Percentiles rank a stretch among this genome's conserved stretches.
phyloP scores from a whole-genome alignment of 2,797 vertebrate genomes.

The Potorous gilbertii region DNA sequence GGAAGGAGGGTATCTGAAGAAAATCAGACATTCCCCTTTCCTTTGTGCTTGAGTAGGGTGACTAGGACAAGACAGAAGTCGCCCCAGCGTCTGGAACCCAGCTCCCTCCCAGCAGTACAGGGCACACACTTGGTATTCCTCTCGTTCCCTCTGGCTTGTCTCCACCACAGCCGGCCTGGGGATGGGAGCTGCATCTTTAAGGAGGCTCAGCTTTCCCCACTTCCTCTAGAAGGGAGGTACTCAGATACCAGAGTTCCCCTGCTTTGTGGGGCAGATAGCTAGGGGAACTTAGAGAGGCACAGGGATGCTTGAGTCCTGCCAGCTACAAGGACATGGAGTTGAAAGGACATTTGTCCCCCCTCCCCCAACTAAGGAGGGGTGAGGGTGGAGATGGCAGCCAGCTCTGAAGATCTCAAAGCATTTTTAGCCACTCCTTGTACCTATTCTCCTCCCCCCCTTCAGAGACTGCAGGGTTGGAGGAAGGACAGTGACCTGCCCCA shows the following conservation, averaged over 20 bases:
- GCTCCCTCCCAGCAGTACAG: background rate
- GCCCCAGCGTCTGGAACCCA: background rate
- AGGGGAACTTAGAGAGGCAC: background rate
- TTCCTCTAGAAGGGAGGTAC: background rate
- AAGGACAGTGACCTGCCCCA: background rate
- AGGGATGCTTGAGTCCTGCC: background rate
- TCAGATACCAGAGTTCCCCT: background rate
- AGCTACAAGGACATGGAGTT: background rate
- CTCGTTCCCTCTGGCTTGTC: background rate
- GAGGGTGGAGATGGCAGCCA: background rate
- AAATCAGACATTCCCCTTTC: background rate
- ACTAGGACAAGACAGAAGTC: background rate
- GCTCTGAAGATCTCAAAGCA: background rate
- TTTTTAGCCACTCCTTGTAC: background rate
- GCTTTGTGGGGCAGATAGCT: background rate
- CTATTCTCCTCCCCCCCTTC: background rate
- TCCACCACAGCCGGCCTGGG: constrained; percentile 3
- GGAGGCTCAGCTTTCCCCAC: background rate
- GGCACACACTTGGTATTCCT: constrained; percentile 9
- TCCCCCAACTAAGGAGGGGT: background rate
- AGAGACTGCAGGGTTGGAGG: background rate
- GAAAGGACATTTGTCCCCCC: background rate
- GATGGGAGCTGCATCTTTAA: constrained; percentile 9
- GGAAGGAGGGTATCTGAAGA: background rate
- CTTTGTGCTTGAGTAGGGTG: background rate